phyloP scores from a whole-genome alignment of 2,797 vertebrate species.

The Nothura maculosa region DNA sequence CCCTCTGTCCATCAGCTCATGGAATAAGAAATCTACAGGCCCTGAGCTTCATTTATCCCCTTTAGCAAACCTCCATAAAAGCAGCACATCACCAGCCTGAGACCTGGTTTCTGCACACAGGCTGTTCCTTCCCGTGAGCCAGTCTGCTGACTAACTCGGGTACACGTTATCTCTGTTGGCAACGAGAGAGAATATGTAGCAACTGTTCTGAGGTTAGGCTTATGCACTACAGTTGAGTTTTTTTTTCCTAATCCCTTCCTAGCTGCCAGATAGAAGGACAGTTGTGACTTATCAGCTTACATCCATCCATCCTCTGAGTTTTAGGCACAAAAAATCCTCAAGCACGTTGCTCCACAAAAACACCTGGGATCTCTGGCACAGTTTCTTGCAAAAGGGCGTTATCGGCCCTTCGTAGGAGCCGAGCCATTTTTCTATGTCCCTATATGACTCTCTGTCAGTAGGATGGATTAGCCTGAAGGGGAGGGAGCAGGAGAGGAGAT shows the following conservation, averaged over 20 bases:
- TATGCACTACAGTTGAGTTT: not conserved
- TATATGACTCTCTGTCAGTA: not conserved
- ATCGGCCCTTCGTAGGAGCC: not conserved
- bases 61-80: not conserved
- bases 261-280: not conserved
- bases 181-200: not conserved
- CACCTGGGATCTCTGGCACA: not conserved
- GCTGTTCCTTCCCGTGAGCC: not conserved
- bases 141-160: not conserved
- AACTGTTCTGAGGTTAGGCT: not conserved
- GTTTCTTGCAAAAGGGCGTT: not conserved
- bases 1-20: not conserved
- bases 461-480: not conserved
- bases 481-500: not conserved
- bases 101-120: not conserved
- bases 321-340: not conserved
- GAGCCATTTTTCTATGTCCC: not conserved
- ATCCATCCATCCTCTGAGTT: not conserved
- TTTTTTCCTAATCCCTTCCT: not conserved
- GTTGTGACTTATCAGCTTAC: not conserved
- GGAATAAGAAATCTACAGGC: not conserved
- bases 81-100: not conserved
- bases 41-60: not conserved
- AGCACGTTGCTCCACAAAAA: not conserved
- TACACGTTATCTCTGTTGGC: not conserved